Base-by-base conservation (phyloP, 2,888 invertebrate species). In the Hydrotaea cyrtoneurina region DNA sequence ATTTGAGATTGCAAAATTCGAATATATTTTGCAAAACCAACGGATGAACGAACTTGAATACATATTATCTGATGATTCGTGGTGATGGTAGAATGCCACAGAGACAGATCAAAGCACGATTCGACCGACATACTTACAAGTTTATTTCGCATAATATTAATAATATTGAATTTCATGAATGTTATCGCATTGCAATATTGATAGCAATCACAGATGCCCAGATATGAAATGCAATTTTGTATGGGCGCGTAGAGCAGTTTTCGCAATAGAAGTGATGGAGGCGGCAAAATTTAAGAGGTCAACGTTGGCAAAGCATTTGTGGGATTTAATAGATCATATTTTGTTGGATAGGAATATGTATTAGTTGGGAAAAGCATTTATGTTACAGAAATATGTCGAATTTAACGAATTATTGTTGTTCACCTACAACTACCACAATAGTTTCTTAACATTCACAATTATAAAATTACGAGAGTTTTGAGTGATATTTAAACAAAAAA, bases 81-180 rank as follows among this genome's bases (percentile, higher is more conserved):
- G 26, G 26, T 15, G 59, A 15, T 59, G 26, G 26, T 26, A 2
- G n/a, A 53, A 55, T 23, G 55, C 5, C 23, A 10, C 55, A 11
- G 21, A 17, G 55, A 10, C 11, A 8, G 26, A 59, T 59, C 23
- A 23, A 59, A 59, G 21, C 11, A 15, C 59, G 59, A 5, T 21
- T 55, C 55, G 55, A 11, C 55, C 15, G 7, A 5, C 55, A 15
- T 59, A 26, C 23, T 26, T 21, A 26, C 59, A 59, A 59, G 26
- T 23, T 59, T 26, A 23, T 59, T 59, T 59, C 23, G 59, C 59
- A 59, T 69, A 46, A 85, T 66, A 79, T 78, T 46, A 31, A 81
- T 73, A 64, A 76, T 80, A 81, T 81, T 76, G 78, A 85, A 81
- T 73, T 73, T 76, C 57, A 79, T 84, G 59, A 76, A 79, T 73